Evolutionary conservation across 2,113 vertebrate genomes (phyloP).

Genomic region (Fulica atra): DNA sequence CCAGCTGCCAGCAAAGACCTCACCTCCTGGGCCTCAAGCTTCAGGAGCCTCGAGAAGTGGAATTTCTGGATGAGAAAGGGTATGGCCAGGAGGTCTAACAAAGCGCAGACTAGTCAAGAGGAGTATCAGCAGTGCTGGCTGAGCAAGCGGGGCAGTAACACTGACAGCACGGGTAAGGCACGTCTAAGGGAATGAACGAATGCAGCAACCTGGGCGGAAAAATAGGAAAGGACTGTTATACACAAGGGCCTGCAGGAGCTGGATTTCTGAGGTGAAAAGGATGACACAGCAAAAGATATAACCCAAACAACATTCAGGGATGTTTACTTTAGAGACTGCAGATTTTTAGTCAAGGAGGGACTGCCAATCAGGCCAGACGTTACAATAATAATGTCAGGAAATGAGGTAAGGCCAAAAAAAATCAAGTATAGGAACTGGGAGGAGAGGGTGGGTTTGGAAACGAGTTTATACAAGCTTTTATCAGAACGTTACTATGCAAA

Average conservation of each 20-base stretch:
- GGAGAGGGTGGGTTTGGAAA: neutral
- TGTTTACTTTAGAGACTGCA: neutral
- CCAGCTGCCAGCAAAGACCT: neutral
- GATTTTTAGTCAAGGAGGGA: neutral
- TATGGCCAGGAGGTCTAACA: neutral
- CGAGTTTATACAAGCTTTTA: neutral
- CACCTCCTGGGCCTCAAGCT: neutral
- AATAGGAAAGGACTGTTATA: neutral
- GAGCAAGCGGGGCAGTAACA: neutral
- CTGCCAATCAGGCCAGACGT: slow-evolving; percentile 12
- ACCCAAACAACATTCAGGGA: neutral
- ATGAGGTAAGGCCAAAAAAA: slow-evolving; percentile 12
- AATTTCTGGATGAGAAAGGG: neutral
- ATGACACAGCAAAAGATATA: neutral
- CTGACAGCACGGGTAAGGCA: neutral
- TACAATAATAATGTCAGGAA: slow-evolving; percentile 3
- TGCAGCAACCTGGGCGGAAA: neutral
- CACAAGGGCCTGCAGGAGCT: neutral
- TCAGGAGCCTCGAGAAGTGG: neutral
- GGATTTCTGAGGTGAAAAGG: neutral
- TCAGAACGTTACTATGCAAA: neutral
- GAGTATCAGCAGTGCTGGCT: accelerated
- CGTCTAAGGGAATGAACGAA: neutral
- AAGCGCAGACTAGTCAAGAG: neutral
- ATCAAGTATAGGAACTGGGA: neutral